phyloP scores from a whole-genome alignment of 2,113 vertebrate species.

The Aix galericulata region DNA sequence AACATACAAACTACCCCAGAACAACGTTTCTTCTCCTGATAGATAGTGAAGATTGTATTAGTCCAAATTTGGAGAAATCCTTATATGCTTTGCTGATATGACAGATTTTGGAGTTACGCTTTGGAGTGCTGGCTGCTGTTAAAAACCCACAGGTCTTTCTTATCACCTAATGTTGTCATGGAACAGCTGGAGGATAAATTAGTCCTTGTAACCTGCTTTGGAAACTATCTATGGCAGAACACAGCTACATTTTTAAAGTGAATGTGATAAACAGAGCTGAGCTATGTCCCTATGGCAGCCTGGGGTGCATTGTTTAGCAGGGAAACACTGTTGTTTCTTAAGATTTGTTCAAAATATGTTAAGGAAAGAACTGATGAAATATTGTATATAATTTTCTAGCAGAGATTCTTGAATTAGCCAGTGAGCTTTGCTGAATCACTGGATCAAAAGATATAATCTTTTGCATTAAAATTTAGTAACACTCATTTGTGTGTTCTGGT shows the following conservation, averaged over 20 bases:
- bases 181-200: background rate
- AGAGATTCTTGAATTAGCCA: background rate
- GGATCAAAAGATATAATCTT: background rate
- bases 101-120: background rate
- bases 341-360: background rate
- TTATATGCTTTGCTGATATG: background rate
- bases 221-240: background rate
- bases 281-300: background rate
- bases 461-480: background rate
- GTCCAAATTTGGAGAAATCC: background rate
- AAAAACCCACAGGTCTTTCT: background rate
- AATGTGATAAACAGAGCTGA: background rate
- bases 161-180: background rate
- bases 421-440: background rate
- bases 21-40: background rate
- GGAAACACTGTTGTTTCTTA: background rate
- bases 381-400: background rate
- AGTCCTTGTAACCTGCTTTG: background rate
- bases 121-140: background rate
- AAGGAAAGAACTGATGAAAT: background rate
- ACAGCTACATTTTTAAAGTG: background rate
- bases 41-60: background rate
- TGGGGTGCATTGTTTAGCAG: background rate
- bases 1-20: background rate
- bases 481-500: background rate